Evolutionary conservation across 2,888 invertebrate species (phyloP), one percentile per base, ranked within the genome.

Genomic region (Stenichneumon culpator): DNA sequence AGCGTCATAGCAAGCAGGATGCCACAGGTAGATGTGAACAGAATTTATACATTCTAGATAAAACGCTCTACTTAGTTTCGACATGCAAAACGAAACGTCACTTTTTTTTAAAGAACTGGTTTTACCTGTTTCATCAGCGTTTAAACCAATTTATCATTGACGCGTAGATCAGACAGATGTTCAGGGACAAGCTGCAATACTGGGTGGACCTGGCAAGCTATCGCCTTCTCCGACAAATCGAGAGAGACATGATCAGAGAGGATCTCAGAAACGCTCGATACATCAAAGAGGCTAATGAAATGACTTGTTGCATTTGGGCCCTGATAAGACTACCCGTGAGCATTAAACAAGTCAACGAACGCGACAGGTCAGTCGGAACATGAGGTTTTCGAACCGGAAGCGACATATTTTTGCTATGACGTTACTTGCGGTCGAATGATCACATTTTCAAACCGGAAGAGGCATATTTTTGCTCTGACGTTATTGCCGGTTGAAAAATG

Each of bases 131-230:
- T 32, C 0, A 32, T 32, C 32, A 7, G 11, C 11, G 39, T 39
- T 44, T 11, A 14, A 57, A 39, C 2, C 9, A 7, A 1, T 25
- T 3, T 39, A 19, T 11, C 32, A 57, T 73, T 84, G 22, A 16
- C 19, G 1, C 50, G 19, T 36, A 95, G 94, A 92, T 95, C 60
- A 92, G 94, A 3, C 90, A 92, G 36, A 86, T 92, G 47, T 94
- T 95, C 80, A 92, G 95, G 19, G 90, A 94, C 14, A 94, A 94
- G 79, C 93, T 95, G 63, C 92, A 93, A 73, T 86, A 91, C 19
- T 94, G 94, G 91, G 90, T 95, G 73, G 95, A 95, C 84, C 92
- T 93, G 57, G 94, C 95, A 4, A 95, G 94, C 19, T 95, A 95
- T 88, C 90, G 92, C 52, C 90, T 95, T 2, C 88, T 95, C 39